Evolutionary conservation across 2,888 invertebrate species (phyloP), one percentile per base, ranked within the genome.

Genomic region (Anodontia alba): DNA sequence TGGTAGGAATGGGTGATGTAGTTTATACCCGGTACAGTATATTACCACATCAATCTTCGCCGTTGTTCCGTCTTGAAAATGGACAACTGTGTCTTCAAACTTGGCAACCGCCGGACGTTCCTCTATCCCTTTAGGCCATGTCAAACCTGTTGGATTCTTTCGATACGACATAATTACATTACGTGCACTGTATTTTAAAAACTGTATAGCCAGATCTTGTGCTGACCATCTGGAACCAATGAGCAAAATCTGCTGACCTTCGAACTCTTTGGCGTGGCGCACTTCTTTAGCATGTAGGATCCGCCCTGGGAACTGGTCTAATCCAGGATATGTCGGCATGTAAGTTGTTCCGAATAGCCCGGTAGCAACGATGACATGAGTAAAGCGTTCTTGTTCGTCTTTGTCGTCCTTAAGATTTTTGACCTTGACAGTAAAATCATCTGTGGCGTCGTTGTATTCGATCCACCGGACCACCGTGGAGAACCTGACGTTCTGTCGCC

Each of bases 141-240:
- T 72, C 33, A 68, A 20, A 29, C 66, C 57, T 49, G 33, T 73
- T 20, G 78, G 67, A 8, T 71, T 67, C 2, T 49, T 51, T 23
- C 26, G 42, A n/a, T 51, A 71, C 7, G 71, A 36, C 2, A 71
- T 31, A 0, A 71, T 68, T 33, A 81, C 72, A 12, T 66, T 38
- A 7, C 72, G 74, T 8, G 82, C 78, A n/a, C 80, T 80, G 49
- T 62, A 77, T 68, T 85, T 83, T 17, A 71, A 1, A 26, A 67
- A 75, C 33, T 85, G 82, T 10, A 85, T n/a, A 3, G 83, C 71
- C 20, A 85, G 33, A 36, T 85, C 85, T 38, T 76, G 74, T 0
- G 78, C 85, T 1, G 85, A 85, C 26, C 51, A 81, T 23, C 78
- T 76, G 5, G 78, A 38, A 2, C 85, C 85, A 51, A 85, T 67